Evolutionary conservation across 2,888 invertebrate genomes (phyloP).

Genomic region (Flexamia atlantica): DNA sequence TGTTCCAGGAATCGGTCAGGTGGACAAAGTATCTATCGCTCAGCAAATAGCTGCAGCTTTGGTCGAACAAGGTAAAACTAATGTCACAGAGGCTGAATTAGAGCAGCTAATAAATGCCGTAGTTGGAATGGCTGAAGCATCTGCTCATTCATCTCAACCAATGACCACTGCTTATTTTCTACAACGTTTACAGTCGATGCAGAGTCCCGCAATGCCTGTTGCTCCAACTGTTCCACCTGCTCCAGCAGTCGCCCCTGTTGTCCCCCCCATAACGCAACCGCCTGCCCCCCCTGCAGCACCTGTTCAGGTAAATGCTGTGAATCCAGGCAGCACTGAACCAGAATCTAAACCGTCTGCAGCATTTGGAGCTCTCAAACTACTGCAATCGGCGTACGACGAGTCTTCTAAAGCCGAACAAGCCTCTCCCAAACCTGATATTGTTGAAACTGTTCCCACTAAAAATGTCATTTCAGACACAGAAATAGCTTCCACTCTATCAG

Average conservation of each 20-base stretch:
- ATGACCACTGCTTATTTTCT: conserved; percentile 56
- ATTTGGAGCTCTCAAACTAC: conserved; percentile 63
- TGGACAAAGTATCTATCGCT: conserved; percentile 89
- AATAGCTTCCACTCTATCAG: conserved; percentile 38
- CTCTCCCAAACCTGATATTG: conserved; percentile 23
- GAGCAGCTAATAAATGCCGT: conserved; percentile 89
- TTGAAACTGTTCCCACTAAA: not conserved
- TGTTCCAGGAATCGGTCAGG: conserved; percentile 85
- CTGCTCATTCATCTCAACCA: conserved; percentile 54
- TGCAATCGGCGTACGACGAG: conserved; percentile 71
- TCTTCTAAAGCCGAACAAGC: conserved; percentile 48
- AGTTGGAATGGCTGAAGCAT: conserved; percentile 82
- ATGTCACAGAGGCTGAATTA: conserved; percentile 87
- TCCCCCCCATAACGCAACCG: not conserved
- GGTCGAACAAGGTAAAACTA: conserved; percentile 87
- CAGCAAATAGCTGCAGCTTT: conserved; percentile 89
- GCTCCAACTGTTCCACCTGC: not conserved
- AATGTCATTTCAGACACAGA: not conserved
- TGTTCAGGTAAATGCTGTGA: not conserved
- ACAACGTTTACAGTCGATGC: conserved; percentile 37
- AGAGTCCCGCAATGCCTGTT: not conserved
- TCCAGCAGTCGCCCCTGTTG: not conserved
- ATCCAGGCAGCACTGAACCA: not conserved
- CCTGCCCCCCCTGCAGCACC: not conserved
- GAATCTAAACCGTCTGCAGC: conserved; percentile 20